Percentiles rank a stretch among this genome's conserved stretches.
Evolutionary conservation across 37 sponge, comb jelly and placozoan genomes (phyloP).

Genomic region (Haliclona indistincta): DNA sequence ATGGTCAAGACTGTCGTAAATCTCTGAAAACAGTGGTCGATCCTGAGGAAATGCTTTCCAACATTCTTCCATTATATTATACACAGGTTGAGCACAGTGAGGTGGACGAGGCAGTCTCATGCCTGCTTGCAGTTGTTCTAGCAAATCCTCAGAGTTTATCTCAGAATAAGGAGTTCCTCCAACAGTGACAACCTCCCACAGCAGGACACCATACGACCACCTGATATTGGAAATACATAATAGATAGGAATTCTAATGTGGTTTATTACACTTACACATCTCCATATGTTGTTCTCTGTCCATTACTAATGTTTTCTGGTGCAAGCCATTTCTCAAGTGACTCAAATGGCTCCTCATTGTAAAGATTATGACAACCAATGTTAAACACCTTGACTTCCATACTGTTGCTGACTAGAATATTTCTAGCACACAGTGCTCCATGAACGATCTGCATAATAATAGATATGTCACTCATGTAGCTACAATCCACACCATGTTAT

Average conservation of each 20-base stretch:
- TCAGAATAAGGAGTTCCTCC: constrained; percentile 69
- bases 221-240: constrained; percentile 2
- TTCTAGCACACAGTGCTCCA: constrained; percentile 66
- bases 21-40: constrained; percentile 47
- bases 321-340: constrained; percentile 57
- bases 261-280: constrained; percentile 63
- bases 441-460: constrained; percentile 50
- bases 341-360: constrained; percentile 13
- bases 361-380: constrained; percentile 43
- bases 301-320: constrained; percentile 62
- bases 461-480: background rate
- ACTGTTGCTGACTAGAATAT: constrained; percentile 68
- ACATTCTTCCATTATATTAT: constrained; percentile 55
- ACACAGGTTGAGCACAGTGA: constrained; percentile 71
- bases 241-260: background rate
- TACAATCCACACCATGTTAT: background rate
- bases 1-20: constrained; percentile 35
- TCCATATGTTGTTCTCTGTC: constrained; percentile 34
- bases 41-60: constrained; percentile 51
- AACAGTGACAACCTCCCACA: constrained; percentile 80
- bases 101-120: constrained; percentile 56
- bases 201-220: constrained; percentile 54
- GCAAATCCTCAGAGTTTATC: constrained; percentile 35
- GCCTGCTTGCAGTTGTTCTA: constrained; percentile 46
- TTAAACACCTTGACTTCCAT: constrained; percentile 75